Conservation (phyloP, 2,888 invertebrate species). For the Parasteatoda lunata region DNA sequence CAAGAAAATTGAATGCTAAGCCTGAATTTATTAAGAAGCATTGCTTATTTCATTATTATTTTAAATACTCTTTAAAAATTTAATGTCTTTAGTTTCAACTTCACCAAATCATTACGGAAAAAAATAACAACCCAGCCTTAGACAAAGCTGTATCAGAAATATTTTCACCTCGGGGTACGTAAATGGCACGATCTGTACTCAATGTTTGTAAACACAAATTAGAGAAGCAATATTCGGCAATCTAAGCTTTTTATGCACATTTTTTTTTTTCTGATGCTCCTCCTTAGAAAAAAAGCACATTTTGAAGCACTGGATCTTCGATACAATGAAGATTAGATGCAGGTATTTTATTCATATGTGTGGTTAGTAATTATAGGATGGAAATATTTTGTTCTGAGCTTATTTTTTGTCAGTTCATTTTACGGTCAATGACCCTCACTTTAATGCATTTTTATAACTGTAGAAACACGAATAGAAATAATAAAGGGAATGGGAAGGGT, state of each 20-base stretch:
- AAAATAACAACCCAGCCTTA: too few species aligned
- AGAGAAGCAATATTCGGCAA: not conserved
- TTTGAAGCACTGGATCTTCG: not conserved
- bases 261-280: not conserved
- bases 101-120: too few species aligned
- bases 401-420: constrained; percentile 30
- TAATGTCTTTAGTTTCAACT: too few species aligned
- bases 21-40: too few species aligned
- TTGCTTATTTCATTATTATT: too few species aligned
- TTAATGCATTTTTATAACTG: constrained; percentile 2
- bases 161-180: not conserved
- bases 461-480: not conserved
- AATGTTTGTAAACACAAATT: not conserved
- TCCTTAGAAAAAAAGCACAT: not conserved
- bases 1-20: too few species aligned
- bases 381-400: constrained; percentile 12
- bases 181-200: not conserved
- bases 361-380: constrained; percentile 31
- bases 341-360: not conserved
- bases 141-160: not conserved
- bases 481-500: not conserved
- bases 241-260: not conserved
- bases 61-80: too few species aligned
- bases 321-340: not conserved
- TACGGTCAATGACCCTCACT: constrained; percentile 25